phyloP scores from a whole-genome alignment of 2,888 invertebrate species.

The Drosophila lutescens region DNA sequence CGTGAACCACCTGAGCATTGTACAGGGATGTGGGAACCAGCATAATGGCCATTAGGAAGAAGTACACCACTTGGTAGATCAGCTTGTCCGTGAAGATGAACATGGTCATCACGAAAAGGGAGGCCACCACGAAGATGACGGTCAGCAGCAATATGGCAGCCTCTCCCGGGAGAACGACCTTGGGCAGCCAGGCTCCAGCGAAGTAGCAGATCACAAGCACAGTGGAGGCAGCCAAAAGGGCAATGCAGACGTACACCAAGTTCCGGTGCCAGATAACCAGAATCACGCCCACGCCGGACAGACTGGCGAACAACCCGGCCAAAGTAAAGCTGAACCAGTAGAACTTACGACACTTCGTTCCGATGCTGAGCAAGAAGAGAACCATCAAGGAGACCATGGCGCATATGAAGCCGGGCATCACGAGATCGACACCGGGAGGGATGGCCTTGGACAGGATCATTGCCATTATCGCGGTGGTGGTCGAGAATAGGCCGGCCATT shows the following conservation, averaged over 20 bases:
- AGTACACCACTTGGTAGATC: slow-evolving; percentile 26
- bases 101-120: slow-evolving; percentile 22
- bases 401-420: slow-evolving; percentile 34
- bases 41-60: slow-evolving; percentile 3
- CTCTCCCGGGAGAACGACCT: slow-evolving; percentile 45
- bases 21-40: slow-evolving; percentile 24
- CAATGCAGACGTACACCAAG: background rate
- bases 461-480: slow-evolving; percentile 8
- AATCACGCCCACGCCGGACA: slow-evolving; percentile 12
- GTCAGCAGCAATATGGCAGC: slow-evolving; percentile 11
- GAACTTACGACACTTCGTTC: background rate
- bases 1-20: slow-evolving; percentile 44
- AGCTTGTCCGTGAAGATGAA: slow-evolving; percentile 14
- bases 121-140: slow-evolving; percentile 8
- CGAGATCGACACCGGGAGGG: fast-evolving
- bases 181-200: slow-evolving; percentile 38
- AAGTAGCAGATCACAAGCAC: slow-evolving; percentile 14
- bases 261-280: slow-evolving; percentile 29
- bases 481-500: background rate
- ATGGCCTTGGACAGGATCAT: slow-evolving; percentile 11
- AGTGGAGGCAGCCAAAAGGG: background rate
- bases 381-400: slow-evolving; percentile 1
- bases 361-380: slow-evolving; percentile 21
- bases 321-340: slow-evolving; percentile 20
- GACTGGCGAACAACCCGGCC: slow-evolving; percentile 27